Evolutionary conservation across 1,140 invertebrate species (phyloP).

Genomic region (Dufourea novaeangliae): DNA sequence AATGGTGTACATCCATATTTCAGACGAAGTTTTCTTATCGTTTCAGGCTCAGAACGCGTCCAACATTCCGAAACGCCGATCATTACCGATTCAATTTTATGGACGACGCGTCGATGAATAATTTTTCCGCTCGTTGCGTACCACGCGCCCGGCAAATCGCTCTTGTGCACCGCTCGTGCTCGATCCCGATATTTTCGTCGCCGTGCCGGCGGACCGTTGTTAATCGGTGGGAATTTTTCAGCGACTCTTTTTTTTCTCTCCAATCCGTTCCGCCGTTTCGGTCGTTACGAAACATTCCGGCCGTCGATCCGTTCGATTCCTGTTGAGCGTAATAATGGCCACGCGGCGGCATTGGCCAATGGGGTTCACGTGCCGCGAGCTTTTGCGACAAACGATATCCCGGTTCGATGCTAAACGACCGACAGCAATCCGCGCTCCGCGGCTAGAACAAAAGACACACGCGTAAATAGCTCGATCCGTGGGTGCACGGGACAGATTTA

Average conservation of each 20-base stretch:
- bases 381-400: slow-evolving; percentile 21
- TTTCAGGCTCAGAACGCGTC: neutral
- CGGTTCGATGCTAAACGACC: neutral
- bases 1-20: neutral
- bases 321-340: slow-evolving; percentile 25
- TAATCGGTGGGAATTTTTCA: neutral
- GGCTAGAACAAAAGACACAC: slow-evolving; percentile 39
- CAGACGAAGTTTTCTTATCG: neutral
- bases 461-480: slow-evolving; percentile 31
- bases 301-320: slow-evolving; percentile 28
- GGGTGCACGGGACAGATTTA: slow-evolving; percentile 27
- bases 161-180: neutral
- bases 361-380: neutral
- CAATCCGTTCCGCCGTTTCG: neutral
- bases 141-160: slow-evolving; percentile 26
- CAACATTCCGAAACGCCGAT: neutral
- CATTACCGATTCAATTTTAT: slow-evolving; percentile 36
- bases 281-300: slow-evolving; percentile 17
- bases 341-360: neutral
- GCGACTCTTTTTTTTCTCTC: neutral
- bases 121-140: slow-evolving; percentile 8
- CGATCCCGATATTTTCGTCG: slow-evolving; percentile 1
- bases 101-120: slow-evolving; percentile 27
- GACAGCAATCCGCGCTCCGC: neutral
- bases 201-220: neutral